phyloP scores from a whole-genome alignment of 2,888 invertebrate genomes.

The Pogonocherus hispidulus region DNA sequence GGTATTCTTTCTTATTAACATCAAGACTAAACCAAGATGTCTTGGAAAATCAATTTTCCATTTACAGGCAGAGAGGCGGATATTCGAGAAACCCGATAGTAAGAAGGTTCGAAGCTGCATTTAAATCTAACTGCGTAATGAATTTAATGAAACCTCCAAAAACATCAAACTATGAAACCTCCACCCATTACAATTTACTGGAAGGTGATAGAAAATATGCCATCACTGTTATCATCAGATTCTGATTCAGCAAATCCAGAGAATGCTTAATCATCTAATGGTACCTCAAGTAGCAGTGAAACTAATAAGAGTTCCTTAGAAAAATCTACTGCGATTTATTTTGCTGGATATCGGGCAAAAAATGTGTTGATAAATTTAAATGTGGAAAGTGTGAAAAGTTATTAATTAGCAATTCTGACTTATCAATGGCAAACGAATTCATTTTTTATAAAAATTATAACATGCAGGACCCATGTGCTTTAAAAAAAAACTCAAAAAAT shows the following conservation, averaged over 20 bases:
- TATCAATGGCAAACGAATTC: too few relatives aligned
- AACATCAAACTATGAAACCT: not conserved
- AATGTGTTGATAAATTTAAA: too few relatives aligned
- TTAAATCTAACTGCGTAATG: not conserved
- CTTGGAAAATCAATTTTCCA: not conserved
- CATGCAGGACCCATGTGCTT: too few relatives aligned
- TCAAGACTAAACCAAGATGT: constrained; percentile 3
- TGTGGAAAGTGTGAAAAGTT: too few relatives aligned
- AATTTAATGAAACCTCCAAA: too few relatives aligned
- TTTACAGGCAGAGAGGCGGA: not conserved
- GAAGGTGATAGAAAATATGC: too few relatives aligned
- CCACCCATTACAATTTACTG: not conserved
- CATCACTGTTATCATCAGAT: too few relatives aligned
- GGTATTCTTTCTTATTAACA: constrained; percentile 5
- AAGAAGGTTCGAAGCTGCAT: not conserved
- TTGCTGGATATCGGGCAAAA: not conserved
- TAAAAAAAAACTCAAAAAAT: too few relatives aligned
- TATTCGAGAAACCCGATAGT: not conserved
- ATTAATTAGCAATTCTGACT: too few relatives aligned
- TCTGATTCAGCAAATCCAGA: too few relatives aligned
- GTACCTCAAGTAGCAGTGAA: not conserved
- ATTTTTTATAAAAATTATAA: too few relatives aligned
- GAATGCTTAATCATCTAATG: not conserved
- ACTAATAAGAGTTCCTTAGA: not conserved
- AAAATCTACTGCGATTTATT: not conserved